Evolutionary conservation across 2,888 invertebrate species (phyloP).

Genomic region (Andrena trimmerana): DNA sequence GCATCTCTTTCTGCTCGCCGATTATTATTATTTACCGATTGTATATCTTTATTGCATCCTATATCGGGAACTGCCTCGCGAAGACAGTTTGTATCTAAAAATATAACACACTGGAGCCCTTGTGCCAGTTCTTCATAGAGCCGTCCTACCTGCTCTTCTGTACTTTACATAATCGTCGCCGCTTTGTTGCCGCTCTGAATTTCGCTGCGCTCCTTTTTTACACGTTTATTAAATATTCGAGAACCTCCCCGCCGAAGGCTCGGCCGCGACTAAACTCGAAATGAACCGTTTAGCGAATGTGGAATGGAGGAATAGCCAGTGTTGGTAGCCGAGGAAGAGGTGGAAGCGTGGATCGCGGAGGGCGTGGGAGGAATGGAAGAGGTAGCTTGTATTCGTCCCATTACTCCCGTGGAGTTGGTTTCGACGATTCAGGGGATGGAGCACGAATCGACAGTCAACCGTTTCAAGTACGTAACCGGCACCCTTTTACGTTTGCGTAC

Average conservation of each 20-base stretch:
- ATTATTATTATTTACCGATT: conserved; percentile 40
- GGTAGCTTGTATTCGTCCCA: conserved; percentile 84
- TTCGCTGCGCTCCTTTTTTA: not conserved
- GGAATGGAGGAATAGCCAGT: conserved; percentile 87
- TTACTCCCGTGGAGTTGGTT: conserved; percentile 84
- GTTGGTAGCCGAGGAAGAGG: conserved; percentile 81
- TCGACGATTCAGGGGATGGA: conserved; percentile 85
- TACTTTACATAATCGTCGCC: conserved; percentile 47
- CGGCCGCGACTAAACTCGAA: not conserved
- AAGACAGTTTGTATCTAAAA: conserved; percentile 75
- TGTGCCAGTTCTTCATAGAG: conserved; percentile 72
- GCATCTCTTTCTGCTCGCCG: not conserved
- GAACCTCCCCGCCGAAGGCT: not conserved
- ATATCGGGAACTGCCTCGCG: conserved; percentile 76
- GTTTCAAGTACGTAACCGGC: conserved; percentile 75
- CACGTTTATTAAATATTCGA: not conserved
- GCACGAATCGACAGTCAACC: conserved; percentile 81
- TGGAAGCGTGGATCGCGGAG: conserved; percentile 84
- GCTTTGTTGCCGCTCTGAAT: conserved; percentile 22
- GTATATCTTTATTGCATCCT: conserved; percentile 68
- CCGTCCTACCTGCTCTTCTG: conserved; percentile 39
- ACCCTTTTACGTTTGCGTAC: not conserved
- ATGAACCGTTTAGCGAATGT: conserved; percentile 85
- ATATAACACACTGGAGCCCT: conserved; percentile 77
- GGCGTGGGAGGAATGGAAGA: conserved; percentile 83